phyloP scores from a whole-genome alignment of 2,888 invertebrate genomes.

The Geotrupes spiniger region DNA sequence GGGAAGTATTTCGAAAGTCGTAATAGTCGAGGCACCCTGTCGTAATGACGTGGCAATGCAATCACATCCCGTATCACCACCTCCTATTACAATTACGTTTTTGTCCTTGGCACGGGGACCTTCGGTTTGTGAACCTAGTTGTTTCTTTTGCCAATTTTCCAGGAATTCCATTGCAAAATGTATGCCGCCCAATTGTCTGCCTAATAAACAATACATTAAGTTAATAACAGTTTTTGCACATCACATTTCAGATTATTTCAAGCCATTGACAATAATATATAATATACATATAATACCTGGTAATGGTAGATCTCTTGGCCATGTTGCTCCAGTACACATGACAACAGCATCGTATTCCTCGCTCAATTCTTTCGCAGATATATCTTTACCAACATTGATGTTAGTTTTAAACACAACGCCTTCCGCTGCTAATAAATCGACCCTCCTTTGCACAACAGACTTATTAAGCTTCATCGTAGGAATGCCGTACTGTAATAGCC shows the following conservation, averaged over 20 bases:
- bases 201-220: slow-evolving; percentile 30
- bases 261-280: too few species aligned
- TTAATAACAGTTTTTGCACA: too few species aligned
- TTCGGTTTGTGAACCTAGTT: slow-evolving; percentile 63
- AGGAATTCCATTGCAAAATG: slow-evolving; percentile 98
- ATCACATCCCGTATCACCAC: slow-evolving; percentile 89
- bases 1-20: slow-evolving; percentile 96
- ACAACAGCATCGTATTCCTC: slow-evolving; percentile 79
- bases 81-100: slow-evolving; percentile 88
- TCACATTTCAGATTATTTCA: too few species aligned
- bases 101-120: slow-evolving; percentile 84
- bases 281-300: slow-evolving; percentile 69
- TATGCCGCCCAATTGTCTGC: slow-evolving; percentile 83
- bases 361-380: slow-evolving; percentile 70
- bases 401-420: slow-evolving; percentile 84
- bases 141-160: slow-evolving; percentile 94
- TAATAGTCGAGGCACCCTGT: slow-evolving; percentile 86
- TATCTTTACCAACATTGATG: slow-evolving; percentile 87
- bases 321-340: slow-evolving; percentile 91
- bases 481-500: slow-evolving; percentile 95
- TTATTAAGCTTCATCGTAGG: slow-evolving; percentile 99
- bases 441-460: slow-evolving; percentile 84
- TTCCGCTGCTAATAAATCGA: slow-evolving; percentile 82
- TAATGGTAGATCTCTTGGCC: slow-evolving; percentile 88
- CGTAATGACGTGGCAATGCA: slow-evolving; percentile 97